Percentiles rank a stretch among this genome's conserved stretches.
These are phyloP conservation scores for Phrynosoma platyrhinos DNA, from an alignment of 2,113 vertebrate species.

Conservation along the genomic window DNA sequence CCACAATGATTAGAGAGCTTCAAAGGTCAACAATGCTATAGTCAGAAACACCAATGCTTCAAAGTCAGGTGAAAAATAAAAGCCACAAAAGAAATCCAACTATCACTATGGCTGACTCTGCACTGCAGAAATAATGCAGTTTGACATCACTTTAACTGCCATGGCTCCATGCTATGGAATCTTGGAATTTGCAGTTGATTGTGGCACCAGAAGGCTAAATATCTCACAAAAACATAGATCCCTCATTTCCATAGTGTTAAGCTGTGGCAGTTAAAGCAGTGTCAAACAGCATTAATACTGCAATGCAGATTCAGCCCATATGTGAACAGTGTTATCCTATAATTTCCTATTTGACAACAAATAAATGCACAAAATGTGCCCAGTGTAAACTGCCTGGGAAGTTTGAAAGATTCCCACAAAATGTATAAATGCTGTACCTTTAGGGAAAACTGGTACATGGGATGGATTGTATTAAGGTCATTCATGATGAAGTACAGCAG, in stretches of 20 bases:
- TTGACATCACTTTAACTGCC: too few relatives aligned
- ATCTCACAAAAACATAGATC: too few relatives aligned
- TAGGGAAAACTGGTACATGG: constrained; percentile 96
- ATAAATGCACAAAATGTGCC: neutral
- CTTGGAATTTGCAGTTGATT: too few relatives aligned
- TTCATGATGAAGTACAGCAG: constrained; percentile 95
- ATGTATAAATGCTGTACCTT: constrained; percentile 78
- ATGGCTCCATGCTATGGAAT: too few relatives aligned
- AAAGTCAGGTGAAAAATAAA: neutral
- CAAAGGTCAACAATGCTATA: neutral
- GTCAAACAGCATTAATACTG: too few relatives aligned
- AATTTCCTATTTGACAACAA: neutral
- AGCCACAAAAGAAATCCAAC: neutral
- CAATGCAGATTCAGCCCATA: too few relatives aligned
- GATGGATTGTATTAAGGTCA: constrained; percentile 91
- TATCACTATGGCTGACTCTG: neutral
- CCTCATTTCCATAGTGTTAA: too few relatives aligned
- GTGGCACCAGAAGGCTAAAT: too few relatives aligned
- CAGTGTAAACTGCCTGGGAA: neutral
- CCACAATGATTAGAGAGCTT: neutral
- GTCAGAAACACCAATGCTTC: neutral
- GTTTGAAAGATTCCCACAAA: neutral
- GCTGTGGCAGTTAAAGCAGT: too few relatives aligned
- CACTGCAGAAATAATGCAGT: too few relatives aligned
- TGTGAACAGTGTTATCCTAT: neutral